Evolutionary conservation across 2,113 vertebrate genomes (phyloP).

Genomic region (Percina caprodes): DNA sequence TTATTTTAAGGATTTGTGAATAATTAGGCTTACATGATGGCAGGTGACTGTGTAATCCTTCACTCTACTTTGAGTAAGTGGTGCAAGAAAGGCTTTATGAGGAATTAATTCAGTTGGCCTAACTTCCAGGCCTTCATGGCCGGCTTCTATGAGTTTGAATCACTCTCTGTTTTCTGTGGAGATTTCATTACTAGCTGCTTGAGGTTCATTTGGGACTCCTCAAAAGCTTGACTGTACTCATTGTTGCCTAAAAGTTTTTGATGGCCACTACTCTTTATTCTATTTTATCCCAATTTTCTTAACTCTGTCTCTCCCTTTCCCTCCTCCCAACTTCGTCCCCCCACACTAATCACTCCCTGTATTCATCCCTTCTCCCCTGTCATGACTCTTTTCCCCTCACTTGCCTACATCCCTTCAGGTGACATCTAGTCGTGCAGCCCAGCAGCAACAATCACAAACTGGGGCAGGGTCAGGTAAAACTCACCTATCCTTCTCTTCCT

Average conservation of each 20-base stretch:
- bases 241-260: slow-evolving; percentile 52
- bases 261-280: slow-evolving; percentile 48
- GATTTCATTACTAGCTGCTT: slow-evolving; percentile 62
- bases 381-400: slow-evolving; percentile 12
- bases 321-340: background rate
- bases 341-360: background rate
- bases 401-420: slow-evolving; percentile 78
- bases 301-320: slow-evolving; percentile 21
- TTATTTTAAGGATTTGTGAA: background rate
- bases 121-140: slow-evolving; percentile 24
- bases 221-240: slow-evolving; percentile 59
- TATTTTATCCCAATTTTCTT: slow-evolving; percentile 33
- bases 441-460: slow-evolving; percentile 82
- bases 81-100: slow-evolving; percentile 23
- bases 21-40: background rate
- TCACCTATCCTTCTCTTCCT: background rate
- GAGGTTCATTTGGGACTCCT: slow-evolving; percentile 36
- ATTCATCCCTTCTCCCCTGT: slow-evolving; percentile 11
- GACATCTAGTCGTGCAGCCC: slow-evolving; percentile 88
- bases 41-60: background rate
- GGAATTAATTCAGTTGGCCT: slow-evolving; percentile 35
- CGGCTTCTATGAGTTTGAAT: slow-evolving; percentile 48
- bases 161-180: slow-evolving; percentile 45
- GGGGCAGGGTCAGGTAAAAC: slow-evolving; percentile 77
- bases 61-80: slow-evolving; percentile 36